Evolutionary conservation across 2,113 vertebrate species (phyloP).

Genomic region (Microcebus jonahi): DNA sequence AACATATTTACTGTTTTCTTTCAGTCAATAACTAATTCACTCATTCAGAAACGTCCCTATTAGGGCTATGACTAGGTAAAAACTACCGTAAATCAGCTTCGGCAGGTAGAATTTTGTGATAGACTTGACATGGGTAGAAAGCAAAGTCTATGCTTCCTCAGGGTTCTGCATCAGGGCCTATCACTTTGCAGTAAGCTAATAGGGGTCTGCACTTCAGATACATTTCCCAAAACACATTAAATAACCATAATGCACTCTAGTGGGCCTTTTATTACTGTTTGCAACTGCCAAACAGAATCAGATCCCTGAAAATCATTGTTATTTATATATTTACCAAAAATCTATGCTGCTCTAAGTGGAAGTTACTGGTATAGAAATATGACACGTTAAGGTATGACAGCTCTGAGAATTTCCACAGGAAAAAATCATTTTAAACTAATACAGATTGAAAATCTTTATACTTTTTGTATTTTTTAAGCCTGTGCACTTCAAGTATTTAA

Average conservation of each 20-base stretch:
- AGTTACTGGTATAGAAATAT: conserved; percentile 37
- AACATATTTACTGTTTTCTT: not conserved
- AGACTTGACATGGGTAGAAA: not conserved
- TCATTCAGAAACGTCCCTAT: not conserved
- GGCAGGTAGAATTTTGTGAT: not conserved
- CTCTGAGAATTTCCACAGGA: not conserved
- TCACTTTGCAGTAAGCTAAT: not conserved
- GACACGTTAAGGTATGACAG: not conserved
- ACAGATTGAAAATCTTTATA: conserved; percentile 25
- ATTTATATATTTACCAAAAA: conserved; percentile 51
- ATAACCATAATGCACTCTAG: not conserved
- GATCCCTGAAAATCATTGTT: not conserved
- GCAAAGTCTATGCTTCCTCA: not conserved
- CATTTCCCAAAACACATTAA: conserved; percentile 39
- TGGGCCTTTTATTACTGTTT: not conserved
- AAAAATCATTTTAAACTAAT: conserved; percentile 32
- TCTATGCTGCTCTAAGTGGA: not conserved
- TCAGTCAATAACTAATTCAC: not conserved
- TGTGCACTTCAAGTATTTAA: not conserved
- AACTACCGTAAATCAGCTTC: not conserved
- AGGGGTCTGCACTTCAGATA: not conserved
- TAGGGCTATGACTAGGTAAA: not conserved
- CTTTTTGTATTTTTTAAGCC: not conserved
- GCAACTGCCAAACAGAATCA: not conserved
- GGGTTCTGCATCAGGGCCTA: not conserved